These are phyloP conservation scores for Procavia capensis DNA, from an alignment of 2,113 vertebrate species.

Conservation along the genomic window DNA sequence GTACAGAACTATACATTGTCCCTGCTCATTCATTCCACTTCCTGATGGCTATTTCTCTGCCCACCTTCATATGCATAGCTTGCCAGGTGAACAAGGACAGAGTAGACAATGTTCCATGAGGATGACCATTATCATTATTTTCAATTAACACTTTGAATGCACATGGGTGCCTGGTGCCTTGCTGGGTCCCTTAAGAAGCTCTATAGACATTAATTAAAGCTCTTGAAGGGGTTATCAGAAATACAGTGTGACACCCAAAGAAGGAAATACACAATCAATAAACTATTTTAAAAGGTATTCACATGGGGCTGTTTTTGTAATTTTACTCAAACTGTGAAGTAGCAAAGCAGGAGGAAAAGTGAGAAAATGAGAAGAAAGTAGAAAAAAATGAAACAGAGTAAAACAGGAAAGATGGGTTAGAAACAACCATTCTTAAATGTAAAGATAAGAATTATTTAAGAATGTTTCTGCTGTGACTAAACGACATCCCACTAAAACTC, in stretches of 20 bases:
- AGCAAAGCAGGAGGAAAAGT: not conserved
- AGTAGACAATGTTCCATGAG: slow-evolving; percentile 70
- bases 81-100: slow-evolving; percentile 73
- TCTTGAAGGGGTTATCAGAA: slow-evolving; percentile 35
- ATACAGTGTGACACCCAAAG: slow-evolving; percentile 56
- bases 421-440: not conserved
- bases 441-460: not conserved
- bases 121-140: slow-evolving; percentile 72
- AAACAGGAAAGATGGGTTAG: not conserved
- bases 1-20: slow-evolving; percentile 69
- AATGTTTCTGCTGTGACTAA: not conserved
- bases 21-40: slow-evolving; percentile 73
- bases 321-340: slow-evolving; percentile 13
- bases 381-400: not conserved
- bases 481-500: not conserved
- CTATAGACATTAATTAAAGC: slow-evolving; percentile 71
- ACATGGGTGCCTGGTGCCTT: not conserved
- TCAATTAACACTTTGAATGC: slow-evolving; percentile 68
- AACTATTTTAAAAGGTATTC: slow-evolving; percentile 53
- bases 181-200: slow-evolving; percentile 43
- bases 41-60: slow-evolving; percentile 59
- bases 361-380: not conserved
- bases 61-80: slow-evolving; percentile 79
- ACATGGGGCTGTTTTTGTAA: slow-evolving; percentile 13
- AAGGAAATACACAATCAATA: slow-evolving; percentile 62